These are phyloP conservation scores for Lycaena phlaeas DNA, from an alignment of 2,888 invertebrate species.

Conservation along the genomic window DNA sequence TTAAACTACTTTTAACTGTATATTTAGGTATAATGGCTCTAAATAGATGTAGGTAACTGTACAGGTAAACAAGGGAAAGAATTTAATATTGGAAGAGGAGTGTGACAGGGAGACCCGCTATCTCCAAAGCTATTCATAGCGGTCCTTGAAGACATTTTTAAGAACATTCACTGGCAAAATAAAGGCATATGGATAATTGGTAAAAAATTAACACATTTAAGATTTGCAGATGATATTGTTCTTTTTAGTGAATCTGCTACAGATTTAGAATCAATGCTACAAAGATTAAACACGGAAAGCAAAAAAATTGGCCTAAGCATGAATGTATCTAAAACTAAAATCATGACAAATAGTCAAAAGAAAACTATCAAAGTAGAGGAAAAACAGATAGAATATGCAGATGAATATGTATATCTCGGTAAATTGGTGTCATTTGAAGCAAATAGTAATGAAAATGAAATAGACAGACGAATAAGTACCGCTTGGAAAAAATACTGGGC, in stretches of 20 bases:
- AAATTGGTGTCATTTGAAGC: too few relatives aligned
- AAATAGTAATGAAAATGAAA: too few relatives aligned
- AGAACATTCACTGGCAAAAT: not conserved
- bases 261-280: conserved; percentile 13
- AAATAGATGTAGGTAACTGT: too few relatives aligned
- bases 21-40: too few relatives aligned
- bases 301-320: conserved; percentile 13
- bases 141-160: not conserved
- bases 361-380: too few relatives aligned
- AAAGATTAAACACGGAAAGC: conserved; percentile 9
- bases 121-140: conserved; percentile 1
- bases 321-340: conserved; percentile 13
- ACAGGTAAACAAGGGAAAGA: too few relatives aligned
- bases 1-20: too few relatives aligned
- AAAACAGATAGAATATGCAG: too few relatives aligned
- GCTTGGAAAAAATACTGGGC: too few relatives aligned
- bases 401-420: too few relatives aligned
- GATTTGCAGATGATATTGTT: conserved; percentile 16
- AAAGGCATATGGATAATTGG: not conserved
- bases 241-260: conserved; percentile 11
- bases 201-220: conserved; percentile 11
- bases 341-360: too few relatives aligned
- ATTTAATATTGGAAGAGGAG: not conserved
- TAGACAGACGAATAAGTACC: too few relatives aligned
- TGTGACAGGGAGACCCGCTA: not conserved